Percentiles rank a stretch among this genome's conserved stretches.
phyloP scores from a whole-genome alignment of 1,140 invertebrate genomes.

The Onthophagus taurus region DNA sequence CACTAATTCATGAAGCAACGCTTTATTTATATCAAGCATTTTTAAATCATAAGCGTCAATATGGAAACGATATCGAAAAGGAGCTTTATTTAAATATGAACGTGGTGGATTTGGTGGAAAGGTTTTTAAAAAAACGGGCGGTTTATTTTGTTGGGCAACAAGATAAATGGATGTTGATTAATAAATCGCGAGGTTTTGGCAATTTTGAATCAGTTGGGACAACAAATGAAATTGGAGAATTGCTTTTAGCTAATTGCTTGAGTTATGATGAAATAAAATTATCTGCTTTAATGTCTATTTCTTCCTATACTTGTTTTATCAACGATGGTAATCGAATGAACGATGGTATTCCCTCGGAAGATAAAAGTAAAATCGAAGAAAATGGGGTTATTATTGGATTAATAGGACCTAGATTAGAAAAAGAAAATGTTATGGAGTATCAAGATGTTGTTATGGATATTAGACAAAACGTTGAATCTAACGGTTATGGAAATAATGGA shows the following conservation, averaged over 20 bases:
- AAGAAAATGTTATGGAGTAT: constrained; percentile 40
- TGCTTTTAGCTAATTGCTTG: constrained; percentile 26
- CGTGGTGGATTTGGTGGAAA: constrained; percentile 44
- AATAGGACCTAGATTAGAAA: constrained; percentile 40
- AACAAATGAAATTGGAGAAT: constrained; percentile 35
- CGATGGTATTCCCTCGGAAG: constrained; percentile 13
- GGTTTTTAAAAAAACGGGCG: constrained; percentile 47
- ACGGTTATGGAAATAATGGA: constrained; percentile 36
- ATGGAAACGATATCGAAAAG: constrained; percentile 44
- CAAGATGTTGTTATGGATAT: constrained; percentile 40
- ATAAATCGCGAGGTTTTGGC: constrained; percentile 38
- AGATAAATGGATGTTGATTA: constrained; percentile 44
- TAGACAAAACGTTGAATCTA: constrained; percentile 37
- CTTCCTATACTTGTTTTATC: constrained; percentile 25
- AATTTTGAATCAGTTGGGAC: constrained; percentile 42
- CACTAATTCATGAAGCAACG: constrained; percentile 41
- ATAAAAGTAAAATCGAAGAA: constrained; percentile 20
- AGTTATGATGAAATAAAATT: constrained; percentile 30
- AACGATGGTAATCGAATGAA: constrained; percentile 27
- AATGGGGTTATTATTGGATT: constrained; percentile 33
- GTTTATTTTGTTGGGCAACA: constrained; percentile 41
- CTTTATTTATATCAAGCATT: constrained; percentile 38
- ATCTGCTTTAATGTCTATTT: constrained; percentile 25
- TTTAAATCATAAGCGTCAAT: constrained; percentile 39
- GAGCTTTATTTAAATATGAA: constrained; percentile 45